phyloP scores from a whole-genome alignment of 1,140 invertebrate genomes.

The Gryon sp. region DNA sequence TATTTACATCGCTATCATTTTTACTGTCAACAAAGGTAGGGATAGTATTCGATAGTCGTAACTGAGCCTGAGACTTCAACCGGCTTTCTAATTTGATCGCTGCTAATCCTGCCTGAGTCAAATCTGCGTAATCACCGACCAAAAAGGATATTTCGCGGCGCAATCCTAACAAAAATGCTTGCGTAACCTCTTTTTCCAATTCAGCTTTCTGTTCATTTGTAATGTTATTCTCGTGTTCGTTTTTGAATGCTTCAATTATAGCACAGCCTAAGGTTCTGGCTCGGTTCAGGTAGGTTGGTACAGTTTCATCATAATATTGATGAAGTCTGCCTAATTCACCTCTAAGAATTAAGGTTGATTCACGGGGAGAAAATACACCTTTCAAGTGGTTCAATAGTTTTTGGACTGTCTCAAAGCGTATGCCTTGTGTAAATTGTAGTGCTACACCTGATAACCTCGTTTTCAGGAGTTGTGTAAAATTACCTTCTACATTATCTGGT shows the following conservation, averaged over 20 bases:
- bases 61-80: not conserved
- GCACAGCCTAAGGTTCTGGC: not conserved
- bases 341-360: not conserved
- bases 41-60: not conserved
- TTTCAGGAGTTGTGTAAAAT: conserved; percentile 4
- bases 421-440: conserved; percentile 1
- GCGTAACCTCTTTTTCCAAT: conserved; percentile 2
- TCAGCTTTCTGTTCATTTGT: not conserved
- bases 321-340: conserved; percentile 15
- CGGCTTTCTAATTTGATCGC: conserved; percentile 4
- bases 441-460: not conserved
- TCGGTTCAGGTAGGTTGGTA: conserved; percentile 13
- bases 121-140: not conserved
- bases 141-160: not conserved
- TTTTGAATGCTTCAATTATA: conserved; percentile 12
- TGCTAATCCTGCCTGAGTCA: not conserved
- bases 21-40: too few relatives aligned
- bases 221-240: conserved; percentile 1
- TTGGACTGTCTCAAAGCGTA: not conserved
- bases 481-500: not conserved
- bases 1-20: not conserved
- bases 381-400: not conserved
- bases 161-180: conserved; percentile 3
- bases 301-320: conserved; percentile 20
- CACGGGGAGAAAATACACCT: conserved; percentile 6